These are phyloP conservation scores for Oryzias dopingdopingensis DNA, from an alignment of 2,797 vertebrate species.

Conservation along the genomic window DNA sequence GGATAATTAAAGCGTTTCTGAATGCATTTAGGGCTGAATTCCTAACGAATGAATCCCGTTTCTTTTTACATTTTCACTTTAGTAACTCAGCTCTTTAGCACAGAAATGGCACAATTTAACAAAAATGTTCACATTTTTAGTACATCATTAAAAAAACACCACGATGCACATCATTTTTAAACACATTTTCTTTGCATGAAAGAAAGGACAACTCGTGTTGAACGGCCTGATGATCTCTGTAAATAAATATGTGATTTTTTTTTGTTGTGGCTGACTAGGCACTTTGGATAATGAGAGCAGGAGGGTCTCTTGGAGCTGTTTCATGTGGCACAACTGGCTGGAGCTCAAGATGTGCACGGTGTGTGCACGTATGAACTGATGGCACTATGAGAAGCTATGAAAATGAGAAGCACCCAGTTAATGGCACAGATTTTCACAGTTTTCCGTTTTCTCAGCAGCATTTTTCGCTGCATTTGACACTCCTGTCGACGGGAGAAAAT, in stretches of 20 bases:
- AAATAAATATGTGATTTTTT: constrained; percentile 39
- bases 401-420: constrained; percentile 10
- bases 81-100: not conserved
- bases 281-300: constrained; percentile 69
- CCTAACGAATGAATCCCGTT: not conserved
- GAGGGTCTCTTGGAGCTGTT: constrained; percentile 25
- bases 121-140: constrained; percentile 9
- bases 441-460: not conserved
- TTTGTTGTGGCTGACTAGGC: constrained; percentile 70
- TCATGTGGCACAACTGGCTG: constrained; percentile 18
- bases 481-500: constrained; percentile 2
- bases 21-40: constrained; percentile 16
- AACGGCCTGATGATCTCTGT: not conserved
- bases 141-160: constrained; percentile 1
- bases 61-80: not conserved
- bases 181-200: no score
- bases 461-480: not conserved
- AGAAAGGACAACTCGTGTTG: no score
- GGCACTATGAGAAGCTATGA: constrained; percentile 29
- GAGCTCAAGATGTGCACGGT: constrained; percentile 11
- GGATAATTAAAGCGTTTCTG: constrained; percentile 50
- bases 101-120: not conserved
- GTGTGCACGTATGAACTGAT: constrained; percentile 22
- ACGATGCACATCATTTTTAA: no score
- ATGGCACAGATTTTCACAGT: constrained; percentile 40